Conservation (phyloP, 2,888 invertebrate species). For the Aricia artaxerxes region DNA sequence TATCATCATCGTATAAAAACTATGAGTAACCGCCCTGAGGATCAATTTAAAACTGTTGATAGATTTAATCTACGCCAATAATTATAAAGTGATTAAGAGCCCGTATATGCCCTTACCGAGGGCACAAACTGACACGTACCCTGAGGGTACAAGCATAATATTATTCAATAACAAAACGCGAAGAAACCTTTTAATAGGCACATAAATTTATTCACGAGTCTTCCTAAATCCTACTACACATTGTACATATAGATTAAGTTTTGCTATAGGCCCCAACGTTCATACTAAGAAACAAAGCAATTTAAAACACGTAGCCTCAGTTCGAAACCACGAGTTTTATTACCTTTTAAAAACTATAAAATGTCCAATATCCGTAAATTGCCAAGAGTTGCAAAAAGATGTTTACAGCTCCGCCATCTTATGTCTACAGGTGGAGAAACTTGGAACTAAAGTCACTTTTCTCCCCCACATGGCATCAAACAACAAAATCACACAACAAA, state of each 20-base stretch:
- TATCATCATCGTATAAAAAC: not conserved
- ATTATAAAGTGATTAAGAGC: slow-evolving; percentile 16
- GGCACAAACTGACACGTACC: not conserved
- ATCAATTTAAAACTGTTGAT: slow-evolving; percentile 7
- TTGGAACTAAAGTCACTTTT: not conserved
- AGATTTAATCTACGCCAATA: not conserved
- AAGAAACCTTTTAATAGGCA: slow-evolving; percentile 16
- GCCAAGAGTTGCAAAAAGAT: slow-evolving; percentile 51
- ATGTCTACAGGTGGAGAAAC: not conserved
- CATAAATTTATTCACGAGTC: slow-evolving; percentile 21
- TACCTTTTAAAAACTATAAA: slow-evolving; percentile 46
- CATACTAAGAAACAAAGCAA: slow-evolving; percentile 24
- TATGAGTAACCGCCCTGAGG: not conserved
- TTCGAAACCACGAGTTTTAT: slow-evolving; percentile 42
- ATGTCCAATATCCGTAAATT: slow-evolving; percentile 51
- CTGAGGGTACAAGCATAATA: not conserved
- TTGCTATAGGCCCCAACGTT: not conserved
- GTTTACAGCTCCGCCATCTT: slow-evolving; percentile 1
- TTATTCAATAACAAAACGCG: slow-evolving; percentile 3
- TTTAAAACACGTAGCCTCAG: slow-evolving; percentile 36
- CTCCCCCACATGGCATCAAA: not conserved
- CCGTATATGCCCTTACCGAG: slow-evolving; percentile 1
- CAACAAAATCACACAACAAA: not conserved
- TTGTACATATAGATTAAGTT: slow-evolving; percentile 21
- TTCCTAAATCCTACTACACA: not conserved